Percentiles rank a stretch among this genome's conserved stretches.
Evolutionary conservation across 2,888 invertebrate genomes (phyloP).

Genomic region (Serrognathus titanus): DNA sequence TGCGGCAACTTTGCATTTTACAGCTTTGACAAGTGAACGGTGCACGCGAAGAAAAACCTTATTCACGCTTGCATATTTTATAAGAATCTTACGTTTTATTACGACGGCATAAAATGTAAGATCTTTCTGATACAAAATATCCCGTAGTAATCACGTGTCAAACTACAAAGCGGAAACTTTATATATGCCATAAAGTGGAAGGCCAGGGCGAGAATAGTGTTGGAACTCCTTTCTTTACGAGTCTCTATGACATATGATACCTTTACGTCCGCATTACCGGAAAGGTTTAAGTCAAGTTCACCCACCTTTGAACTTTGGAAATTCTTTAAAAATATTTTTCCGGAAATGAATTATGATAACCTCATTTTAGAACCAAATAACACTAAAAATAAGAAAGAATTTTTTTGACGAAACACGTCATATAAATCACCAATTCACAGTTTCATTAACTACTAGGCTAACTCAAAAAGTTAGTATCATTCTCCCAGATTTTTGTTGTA

Average conservation of each 20-base stretch:
- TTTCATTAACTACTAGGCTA: no score
- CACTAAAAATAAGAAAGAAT: no score
- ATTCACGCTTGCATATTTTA: background rate
- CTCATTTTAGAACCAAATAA: no score
- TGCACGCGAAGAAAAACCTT: no score
- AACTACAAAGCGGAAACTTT: conserved; percentile 26
- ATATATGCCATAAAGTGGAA: conserved; percentile 18
- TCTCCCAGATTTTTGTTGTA: no score
- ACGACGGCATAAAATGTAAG: conserved; percentile 18
- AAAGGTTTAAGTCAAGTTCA: background rate
- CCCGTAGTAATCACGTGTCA: conserved; percentile 25
- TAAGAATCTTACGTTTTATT: conserved; percentile 7
- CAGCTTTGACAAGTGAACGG: no score
- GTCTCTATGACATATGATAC: background rate
- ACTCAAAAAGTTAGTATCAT: no score
- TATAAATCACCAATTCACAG: no score
- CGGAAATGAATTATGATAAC: no score
- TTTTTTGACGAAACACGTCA: no score
- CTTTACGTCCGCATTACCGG: background rate
- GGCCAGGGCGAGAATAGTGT: conserved; percentile 1
- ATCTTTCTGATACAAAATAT: conserved; percentile 27
- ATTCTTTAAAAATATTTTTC: background rate
- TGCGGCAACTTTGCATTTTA: no score
- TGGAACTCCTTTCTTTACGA: background rate
- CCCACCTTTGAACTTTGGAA: background rate